Evolutionary conservation across 2,888 invertebrate species (phyloP).

Genomic region (Nasonia oneida): DNA sequence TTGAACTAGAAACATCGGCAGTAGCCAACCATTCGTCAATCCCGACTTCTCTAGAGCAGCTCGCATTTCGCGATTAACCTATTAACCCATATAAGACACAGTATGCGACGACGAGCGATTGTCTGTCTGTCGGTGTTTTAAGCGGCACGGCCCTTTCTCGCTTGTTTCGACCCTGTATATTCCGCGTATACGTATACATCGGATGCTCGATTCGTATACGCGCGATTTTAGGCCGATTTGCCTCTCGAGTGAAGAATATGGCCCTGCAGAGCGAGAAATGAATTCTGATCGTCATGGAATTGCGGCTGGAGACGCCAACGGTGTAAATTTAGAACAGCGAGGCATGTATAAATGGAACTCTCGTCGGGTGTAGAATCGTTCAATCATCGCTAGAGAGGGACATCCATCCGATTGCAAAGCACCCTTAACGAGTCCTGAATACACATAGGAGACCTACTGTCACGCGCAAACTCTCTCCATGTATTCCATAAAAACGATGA

Average conservation of each 20-base stretch:
- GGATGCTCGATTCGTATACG: background rate
- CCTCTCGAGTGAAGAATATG: too few species aligned
- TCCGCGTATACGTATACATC: background rate
- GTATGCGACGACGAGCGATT: background rate
- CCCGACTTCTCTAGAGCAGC: background rate
- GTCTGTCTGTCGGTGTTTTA: background rate
- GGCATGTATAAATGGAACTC: background rate
- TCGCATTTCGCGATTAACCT: slow-evolving; percentile 38
- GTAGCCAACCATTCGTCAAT: slow-evolving; percentile 50
- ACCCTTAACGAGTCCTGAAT: slow-evolving; percentile 15
- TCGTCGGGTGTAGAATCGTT: background rate
- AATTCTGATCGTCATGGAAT: too few species aligned
- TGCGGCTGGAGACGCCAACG: background rate
- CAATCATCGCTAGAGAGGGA: background rate
- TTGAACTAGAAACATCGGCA: slow-evolving; percentile 62
- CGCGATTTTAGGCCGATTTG: background rate
- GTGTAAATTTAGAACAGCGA: background rate
- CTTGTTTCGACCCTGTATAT: background rate
- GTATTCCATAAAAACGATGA: slow-evolving; percentile 27
- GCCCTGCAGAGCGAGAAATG: too few species aligned
- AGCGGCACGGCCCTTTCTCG: background rate
- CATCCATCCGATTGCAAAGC: background rate
- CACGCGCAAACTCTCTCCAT: background rate
- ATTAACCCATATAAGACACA: slow-evolving; percentile 44
- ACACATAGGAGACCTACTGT: background rate